Evolutionary conservation across 2,797 vertebrate species (phyloP).

Genomic region (Leuciscus waleckii): DNA sequence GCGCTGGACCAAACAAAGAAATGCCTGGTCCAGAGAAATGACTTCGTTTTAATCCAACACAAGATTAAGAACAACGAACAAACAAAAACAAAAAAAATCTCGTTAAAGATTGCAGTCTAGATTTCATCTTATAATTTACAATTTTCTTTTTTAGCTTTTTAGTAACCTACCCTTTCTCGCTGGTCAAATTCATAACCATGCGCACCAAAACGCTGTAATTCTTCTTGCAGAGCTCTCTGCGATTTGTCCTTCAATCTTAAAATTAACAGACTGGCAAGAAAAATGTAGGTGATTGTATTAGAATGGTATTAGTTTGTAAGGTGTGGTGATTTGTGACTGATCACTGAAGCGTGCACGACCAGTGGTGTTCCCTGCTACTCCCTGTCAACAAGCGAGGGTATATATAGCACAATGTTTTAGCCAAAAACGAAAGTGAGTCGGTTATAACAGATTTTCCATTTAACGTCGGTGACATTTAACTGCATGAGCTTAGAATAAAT

Average conservation of each 20-base stretch:
- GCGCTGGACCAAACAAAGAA: background rate
- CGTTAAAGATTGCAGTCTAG: background rate
- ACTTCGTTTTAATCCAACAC: background rate
- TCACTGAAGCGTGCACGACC: background rate
- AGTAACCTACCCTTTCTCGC: background rate
- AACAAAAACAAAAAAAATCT: background rate
- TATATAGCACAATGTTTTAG: background rate
- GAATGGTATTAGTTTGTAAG: background rate
- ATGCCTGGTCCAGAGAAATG: background rate
- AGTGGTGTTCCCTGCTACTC: background rate
- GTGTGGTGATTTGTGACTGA: constrained; percentile 26
- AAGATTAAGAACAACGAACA: background rate
- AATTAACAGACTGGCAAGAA: background rate
- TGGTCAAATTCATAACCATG: constrained; percentile 24
- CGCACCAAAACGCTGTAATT: background rate
- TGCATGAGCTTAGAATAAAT: background rate
- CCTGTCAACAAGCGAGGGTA: background rate
- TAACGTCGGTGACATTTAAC: background rate
- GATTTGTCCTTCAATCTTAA: background rate
- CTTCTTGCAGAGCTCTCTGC: background rate
- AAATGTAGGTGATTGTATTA: background rate
- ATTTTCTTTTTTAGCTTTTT: background rate
- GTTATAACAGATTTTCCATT: too few species aligned
- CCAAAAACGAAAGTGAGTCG: background rate
- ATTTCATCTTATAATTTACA: background rate